Evolutionary conservation across 1,140 invertebrate genomes (phyloP), one percentile per base, ranked within the genome.

Genomic region (Trichoplusia ni): DNA sequence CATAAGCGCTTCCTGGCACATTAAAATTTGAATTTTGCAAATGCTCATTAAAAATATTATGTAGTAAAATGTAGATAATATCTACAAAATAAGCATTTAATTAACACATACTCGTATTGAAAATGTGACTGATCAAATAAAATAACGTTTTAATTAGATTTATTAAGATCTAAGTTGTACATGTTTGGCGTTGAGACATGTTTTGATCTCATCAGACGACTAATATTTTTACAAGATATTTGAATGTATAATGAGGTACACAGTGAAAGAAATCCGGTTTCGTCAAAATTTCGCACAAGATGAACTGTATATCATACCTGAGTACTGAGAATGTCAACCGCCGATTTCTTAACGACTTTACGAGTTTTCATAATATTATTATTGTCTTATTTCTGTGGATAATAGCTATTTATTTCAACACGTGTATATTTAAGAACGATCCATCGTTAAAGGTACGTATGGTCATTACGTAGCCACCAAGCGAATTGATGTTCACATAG

Each of bases 1-100:
- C 54, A 42, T 42, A 8, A 42, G 6, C 2, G 4, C 44, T 38
- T 38, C 27, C 23, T 14, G 35, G 31, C 23, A 31, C n/a, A 44
- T 21, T 44, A 42, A 53, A 58, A 58, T 21, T 21, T 19, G 4
- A 42, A 6, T 29, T 58, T 5, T 7, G 29, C 54, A 58, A 27
- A 38, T 42, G 38, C 44, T 18, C 51, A 5, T 40, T 27, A 27
- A 42, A 21, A 58, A 44, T 33, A 58, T 4, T 4, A 1, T 11
- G 16, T 31, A 58, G 29, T 58, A n/a, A n/a, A n/a, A n/a, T 58
- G 31, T 44, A 58, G 54, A 42, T 58, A n/a, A 35, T 35, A 56
- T 44, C n/a, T 31, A 31, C 44, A 56, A 44, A 59, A 59, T 31
- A 44, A 44, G 7, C 14, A 21, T 59, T 59, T 31, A 59, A 58